Evolutionary conservation across 2,113 vertebrate genomes (phyloP).

Genomic region (Lota lota): DNA sequence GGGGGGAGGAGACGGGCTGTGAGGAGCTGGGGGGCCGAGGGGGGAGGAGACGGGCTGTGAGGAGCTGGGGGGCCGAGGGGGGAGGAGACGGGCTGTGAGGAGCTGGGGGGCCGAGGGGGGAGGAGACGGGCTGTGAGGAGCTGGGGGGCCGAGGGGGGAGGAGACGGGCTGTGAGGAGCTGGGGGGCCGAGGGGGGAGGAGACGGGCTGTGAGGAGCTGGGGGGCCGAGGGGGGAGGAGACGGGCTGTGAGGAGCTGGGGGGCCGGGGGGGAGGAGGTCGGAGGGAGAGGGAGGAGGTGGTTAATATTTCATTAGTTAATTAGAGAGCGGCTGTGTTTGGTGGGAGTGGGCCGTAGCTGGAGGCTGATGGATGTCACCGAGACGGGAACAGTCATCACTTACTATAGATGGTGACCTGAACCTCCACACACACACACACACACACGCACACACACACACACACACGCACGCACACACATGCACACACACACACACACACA

Average conservation of each 20-base stretch:
- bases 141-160: too few species aligned
- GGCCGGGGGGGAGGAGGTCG: slow-evolving; percentile 44
- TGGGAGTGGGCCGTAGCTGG: slow-evolving; percentile 62
- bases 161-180: too few species aligned
- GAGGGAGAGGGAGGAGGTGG: slow-evolving; percentile 63
- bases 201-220: too few species aligned
- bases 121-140: too few species aligned
- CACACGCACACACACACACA: background rate
- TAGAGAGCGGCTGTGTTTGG: slow-evolving; percentile 63
- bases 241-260: too few species aligned
- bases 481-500: background rate
- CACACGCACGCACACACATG: background rate
- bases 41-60: too few species aligned
- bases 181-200: too few species aligned
- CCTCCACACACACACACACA: background rate
- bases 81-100: too few species aligned
- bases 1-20: too few species aligned
- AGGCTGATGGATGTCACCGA: slow-evolving; percentile 66
- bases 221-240: slow-evolving; percentile 26
- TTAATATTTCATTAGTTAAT: slow-evolving; percentile 78
- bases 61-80: too few species aligned
- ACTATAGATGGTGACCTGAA: slow-evolving; percentile 45
- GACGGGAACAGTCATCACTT: slow-evolving; percentile 66
- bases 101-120: too few species aligned
- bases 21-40: too few species aligned